Evolutionary conservation across 1,140 invertebrate species (phyloP), one percentile per base, ranked within the genome.

Genomic region (Bombus soroeensis): DNA sequence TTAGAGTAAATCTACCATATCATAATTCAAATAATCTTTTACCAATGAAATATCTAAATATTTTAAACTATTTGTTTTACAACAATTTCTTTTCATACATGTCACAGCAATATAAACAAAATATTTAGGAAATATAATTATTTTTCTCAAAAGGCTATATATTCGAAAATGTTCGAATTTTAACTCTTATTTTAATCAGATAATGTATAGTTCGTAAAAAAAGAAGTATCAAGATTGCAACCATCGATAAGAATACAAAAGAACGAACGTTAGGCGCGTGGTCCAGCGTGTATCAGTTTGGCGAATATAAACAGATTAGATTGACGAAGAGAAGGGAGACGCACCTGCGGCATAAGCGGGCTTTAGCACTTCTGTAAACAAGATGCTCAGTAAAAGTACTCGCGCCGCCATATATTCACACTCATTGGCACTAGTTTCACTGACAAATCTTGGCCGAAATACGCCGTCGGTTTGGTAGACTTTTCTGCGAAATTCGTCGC

Each of bases 281-380:
- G 85, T 81, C 79, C 70, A 81, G 41, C 76, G 18, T 76, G 64
- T 83, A 64, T 78, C 66, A 59, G 57, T 77, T 81, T 72, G 32
- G 41, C 39, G 81, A 79, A 73, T 34, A 75, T 85, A 85, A 88
- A 89, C 82, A 88, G 73, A 85, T 53, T 74, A 72, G 59, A 59
- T 66, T 79, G 66, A 4, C 10, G 18, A 53, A 75, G 41, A 57
- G 34, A 78, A 80, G 82, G 59, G 34, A 73, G 83, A 93, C 93
- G 85, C 91, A 95, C 94, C 94, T 95, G 94, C 93, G 90, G 91
- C 89, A 91, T 90, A 93, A 92, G 90, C 92, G 90, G 93, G 92
- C 92, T 93, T 91, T 83, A 95, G 89, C 92, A 94, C 94, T 95
- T 95, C 95, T 93, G 95, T 95, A 94, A 95, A 94, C 93, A 95